A percentile compares a stretch with the other conserved stretches of the same genome.
Evolutionary conservation across 2,888 invertebrate genomes (phyloP).

Genomic region (Torymus auratus): DNA sequence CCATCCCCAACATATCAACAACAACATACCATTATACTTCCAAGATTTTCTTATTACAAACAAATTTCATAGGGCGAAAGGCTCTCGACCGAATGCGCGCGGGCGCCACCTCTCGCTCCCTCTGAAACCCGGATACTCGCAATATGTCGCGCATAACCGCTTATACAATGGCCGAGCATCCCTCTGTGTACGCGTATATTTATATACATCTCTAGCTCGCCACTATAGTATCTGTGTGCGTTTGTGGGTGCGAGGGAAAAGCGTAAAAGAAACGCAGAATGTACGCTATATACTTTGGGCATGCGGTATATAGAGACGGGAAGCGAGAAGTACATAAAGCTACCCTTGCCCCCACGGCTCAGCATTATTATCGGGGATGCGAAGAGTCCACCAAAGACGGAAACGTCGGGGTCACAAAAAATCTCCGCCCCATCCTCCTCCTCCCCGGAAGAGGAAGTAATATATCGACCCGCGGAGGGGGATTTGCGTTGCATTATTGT

Average conservation of each 20-base stretch:
- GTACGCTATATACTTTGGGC: not conserved
- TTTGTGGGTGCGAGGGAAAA: not conserved
- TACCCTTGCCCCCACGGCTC: not conserved
- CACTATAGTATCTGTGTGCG: not conserved
- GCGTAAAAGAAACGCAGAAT: conserved; percentile 30
- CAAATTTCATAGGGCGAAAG: too few relatives aligned
- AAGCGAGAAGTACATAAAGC: conserved; percentile 17
- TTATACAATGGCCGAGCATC: conserved; percentile 7
- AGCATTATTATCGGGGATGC: conserved; percentile 26
- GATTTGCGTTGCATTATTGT: conserved; percentile 39
- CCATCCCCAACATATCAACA: too few relatives aligned
- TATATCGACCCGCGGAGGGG: conserved; percentile 13
- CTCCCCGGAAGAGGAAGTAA: conserved; percentile 20
- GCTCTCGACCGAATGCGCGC: too few relatives aligned
- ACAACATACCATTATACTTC: too few relatives aligned
- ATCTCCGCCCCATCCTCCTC: not conserved
- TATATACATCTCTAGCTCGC: too few relatives aligned
- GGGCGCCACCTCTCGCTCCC: not conserved
- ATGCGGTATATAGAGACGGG: not conserved
- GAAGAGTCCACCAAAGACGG: conserved; percentile 33
- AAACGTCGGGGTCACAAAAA: conserved; percentile 17
- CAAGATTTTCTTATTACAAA: too few relatives aligned
- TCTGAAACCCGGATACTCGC: conserved; percentile 5
- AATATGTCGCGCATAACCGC: conserved; percentile 25
- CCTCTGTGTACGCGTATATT: too few relatives aligned